Evolutionary conservation across 2,113 vertebrate genomes (phyloP).

Genomic region (Paramisgurnus dabryanus): DNA sequence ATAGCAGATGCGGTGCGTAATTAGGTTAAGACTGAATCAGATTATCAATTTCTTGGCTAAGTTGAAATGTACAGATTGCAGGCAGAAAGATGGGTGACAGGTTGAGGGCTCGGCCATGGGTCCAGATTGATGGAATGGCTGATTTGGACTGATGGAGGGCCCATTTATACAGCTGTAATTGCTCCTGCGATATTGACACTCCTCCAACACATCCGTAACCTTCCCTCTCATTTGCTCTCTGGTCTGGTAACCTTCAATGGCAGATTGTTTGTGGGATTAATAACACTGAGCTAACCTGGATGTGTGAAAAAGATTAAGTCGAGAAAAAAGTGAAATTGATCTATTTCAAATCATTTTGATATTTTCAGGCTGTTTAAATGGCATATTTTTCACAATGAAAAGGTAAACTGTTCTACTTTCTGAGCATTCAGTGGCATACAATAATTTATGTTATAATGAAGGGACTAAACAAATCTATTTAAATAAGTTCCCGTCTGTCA

Average conservation of each 20-base stretch:
- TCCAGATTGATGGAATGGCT: slow-evolving; percentile 82
- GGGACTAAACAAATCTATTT: too few species aligned
- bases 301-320: neutral
- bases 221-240: slow-evolving; percentile 53
- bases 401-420: too few species aligned
- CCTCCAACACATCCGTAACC: slow-evolving; percentile 80
- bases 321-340: too few species aligned
- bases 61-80: slow-evolving; percentile 84
- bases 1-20: slow-evolving; percentile 74
- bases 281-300: neutral
- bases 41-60: slow-evolving; percentile 87
- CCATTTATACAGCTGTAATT: slow-evolving; percentile 88
- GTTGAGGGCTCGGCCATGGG: slow-evolving; percentile 77
- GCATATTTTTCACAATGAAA: too few species aligned
- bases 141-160: slow-evolving; percentile 77
- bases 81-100: slow-evolving; percentile 80
- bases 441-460: too few species aligned
- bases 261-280: neutral
- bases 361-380: too few species aligned
- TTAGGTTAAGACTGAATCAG: slow-evolving; percentile 81
- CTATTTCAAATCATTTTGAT: too few species aligned
- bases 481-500: too few species aligned
- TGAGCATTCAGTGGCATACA: too few species aligned
- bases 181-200: slow-evolving; percentile 83
- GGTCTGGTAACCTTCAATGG: slow-evolving; percentile 29